Evolutionary conservation across 1,140 invertebrate genomes (phyloP), one percentile per base, ranked within the genome.

Genomic region (Anastrepha ludens): DNA sequence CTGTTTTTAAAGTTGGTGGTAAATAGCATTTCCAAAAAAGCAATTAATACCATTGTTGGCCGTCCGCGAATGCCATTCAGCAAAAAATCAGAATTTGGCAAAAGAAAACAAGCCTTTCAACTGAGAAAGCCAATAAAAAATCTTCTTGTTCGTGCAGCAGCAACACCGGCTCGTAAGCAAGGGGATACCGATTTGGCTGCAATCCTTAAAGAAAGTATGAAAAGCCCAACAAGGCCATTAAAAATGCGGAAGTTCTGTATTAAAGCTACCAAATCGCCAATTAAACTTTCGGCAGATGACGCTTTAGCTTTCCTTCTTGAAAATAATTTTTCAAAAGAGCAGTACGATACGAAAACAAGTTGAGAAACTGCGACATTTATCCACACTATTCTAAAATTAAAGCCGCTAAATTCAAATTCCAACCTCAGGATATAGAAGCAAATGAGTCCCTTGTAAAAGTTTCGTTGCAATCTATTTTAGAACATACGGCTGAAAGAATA

Each of bases 321-420:
- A 88, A 86, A 85, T n/a, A 74, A 86, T 55, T 88, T 88, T 29
- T 47, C 87, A 88, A 88, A 88, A 70, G 47, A 55, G 5, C 87
- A 88, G 58, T 88, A 88, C 65, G 50, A 55, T n/a, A n/a, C 15
- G 81, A 88, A 62, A 88, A 29, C n/a, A 85, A 70, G 29, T 8
- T 65, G 59, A 65, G 65, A 58, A 86, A 86, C 50, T 86, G 44
- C 65, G 62, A 88, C 67, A 86, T 88, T 65, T 88, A 67, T 67
- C 65, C 87, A 13, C 55, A 59, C n/a, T 88, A 88, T 70, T 41
- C 47, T 9, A 47, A 60, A 15, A n/a, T 87, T 58, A 39, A 50
- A 17, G 78, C 20, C n/a, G 62, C 60, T 17, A 85, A 87, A 87
- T 81, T 59, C 20, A 55, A 81, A 74, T 85, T 55, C 8, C 20